Conservation (phyloP, 2,888 invertebrate species). For the Acrobasis repandana region DNA sequence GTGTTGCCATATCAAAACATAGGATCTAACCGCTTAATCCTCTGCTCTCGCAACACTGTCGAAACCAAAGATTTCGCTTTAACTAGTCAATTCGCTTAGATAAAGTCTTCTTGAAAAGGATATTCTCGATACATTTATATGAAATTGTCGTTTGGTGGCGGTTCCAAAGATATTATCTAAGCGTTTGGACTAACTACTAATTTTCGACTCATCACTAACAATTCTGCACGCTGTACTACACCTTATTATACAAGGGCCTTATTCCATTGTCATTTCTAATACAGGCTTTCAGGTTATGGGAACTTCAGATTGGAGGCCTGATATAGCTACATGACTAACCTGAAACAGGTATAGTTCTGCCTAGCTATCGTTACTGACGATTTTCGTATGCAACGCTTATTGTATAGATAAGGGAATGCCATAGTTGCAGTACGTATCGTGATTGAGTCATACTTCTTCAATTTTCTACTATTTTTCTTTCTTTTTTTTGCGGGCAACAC, state of each 20-base stretch:
- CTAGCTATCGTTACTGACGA: slow-evolving; percentile 61
- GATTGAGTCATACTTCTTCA: slow-evolving; percentile 66
- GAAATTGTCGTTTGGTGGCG: too few species aligned
- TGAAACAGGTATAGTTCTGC: slow-evolving; percentile 51
- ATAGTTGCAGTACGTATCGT: slow-evolving; percentile 82
- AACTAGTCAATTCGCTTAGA: slow-evolving; percentile 7
- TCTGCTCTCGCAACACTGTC: slow-evolving; percentile 70
- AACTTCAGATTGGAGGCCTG: slow-evolving; percentile 50
- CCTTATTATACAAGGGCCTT: slow-evolving; percentile 65
- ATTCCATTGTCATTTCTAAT: slow-evolving; percentile 59
- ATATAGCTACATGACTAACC: slow-evolving; percentile 53
- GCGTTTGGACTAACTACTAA: slow-evolving; percentile 54
- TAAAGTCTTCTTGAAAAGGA: neutral
- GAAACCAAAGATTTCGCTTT: slow-evolving; percentile 45
- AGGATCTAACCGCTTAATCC: slow-evolving; percentile 23
- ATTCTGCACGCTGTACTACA: slow-evolving; percentile 54
- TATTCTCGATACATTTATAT: neutral
- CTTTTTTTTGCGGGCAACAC: slow-evolving; percentile 44
- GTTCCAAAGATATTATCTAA: neutral
- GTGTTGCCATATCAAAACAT: slow-evolving; percentile 37
- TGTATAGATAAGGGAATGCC: slow-evolving; percentile 79
- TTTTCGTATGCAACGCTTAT: slow-evolving; percentile 82
- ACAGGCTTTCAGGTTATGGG: slow-evolving; percentile 51
- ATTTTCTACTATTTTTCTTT: slow-evolving; percentile 36
- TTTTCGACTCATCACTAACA: slow-evolving; percentile 81